Conservation (phyloP, 2,888 invertebrate species). For the Gymnocheta viridis region DNA sequence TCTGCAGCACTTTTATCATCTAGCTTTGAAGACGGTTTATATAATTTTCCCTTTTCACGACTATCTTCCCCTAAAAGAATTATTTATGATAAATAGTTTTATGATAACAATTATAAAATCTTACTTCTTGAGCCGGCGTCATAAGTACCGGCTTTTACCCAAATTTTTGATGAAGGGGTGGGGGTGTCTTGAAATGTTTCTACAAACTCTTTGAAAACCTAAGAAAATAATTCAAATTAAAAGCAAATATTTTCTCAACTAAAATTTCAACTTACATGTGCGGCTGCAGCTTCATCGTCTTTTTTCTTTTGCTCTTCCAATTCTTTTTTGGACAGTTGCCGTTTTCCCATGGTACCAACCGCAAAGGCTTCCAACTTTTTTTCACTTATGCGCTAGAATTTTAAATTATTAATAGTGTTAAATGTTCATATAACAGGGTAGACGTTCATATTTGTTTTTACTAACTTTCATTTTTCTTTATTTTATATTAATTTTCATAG, state of each 20-base stretch:
- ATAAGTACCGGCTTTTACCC: conserved; percentile 99
- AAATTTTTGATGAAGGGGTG: conserved; percentile 91
- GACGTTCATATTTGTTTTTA: not conserved
- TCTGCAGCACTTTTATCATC: conserved; percentile 86
- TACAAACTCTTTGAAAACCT: conserved; percentile 98
- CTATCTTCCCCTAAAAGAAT: conserved; percentile 90
- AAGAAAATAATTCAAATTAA: not conserved
- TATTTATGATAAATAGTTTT: not conserved
- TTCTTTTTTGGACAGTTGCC: conserved; percentile 90
- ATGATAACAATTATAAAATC: conserved; percentile 74
- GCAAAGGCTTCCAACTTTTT: conserved; percentile 90
- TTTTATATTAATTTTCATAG: conserved; percentile 20
- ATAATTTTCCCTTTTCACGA: conserved; percentile 93
- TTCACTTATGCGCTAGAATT: conserved; percentile 85
- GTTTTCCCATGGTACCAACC: conserved; percentile 88
- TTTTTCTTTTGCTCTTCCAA: conserved; percentile 93
- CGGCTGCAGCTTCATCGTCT: conserved; percentile 94
- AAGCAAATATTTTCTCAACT: not conserved
- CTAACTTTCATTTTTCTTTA: conserved; percentile 54
- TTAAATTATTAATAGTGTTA: not conserved
- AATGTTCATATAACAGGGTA: too few relatives aligned
- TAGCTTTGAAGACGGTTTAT: conserved; percentile 93
- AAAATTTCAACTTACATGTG: conserved; percentile 85
- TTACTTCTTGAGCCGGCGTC: conserved; percentile 96
- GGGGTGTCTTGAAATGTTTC: conserved; percentile 97